A percentile compares a stretch with the other conserved stretches of the same genome.
phyloP scores from a whole-genome alignment of 2,113 vertebrate species.

The Saguinus midas region DNA sequence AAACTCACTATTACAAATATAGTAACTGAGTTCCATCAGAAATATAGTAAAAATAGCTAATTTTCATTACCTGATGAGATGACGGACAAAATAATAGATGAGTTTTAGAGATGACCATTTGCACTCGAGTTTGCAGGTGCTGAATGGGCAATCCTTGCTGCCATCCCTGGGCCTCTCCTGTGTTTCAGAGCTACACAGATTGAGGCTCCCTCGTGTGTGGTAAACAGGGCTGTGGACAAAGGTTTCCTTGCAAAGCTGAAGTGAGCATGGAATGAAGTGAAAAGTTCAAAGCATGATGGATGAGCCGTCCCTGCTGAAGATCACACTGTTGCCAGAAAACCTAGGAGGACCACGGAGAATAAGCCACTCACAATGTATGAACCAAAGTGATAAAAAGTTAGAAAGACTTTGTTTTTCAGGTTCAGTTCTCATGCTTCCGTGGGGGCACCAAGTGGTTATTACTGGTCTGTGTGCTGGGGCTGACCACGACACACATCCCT shows the following conservation, averaged over 20 bases:
- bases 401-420: neutral
- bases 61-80: constrained; percentile 73
- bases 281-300: constrained; percentile 98
- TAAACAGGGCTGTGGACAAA: constrained; percentile 90
- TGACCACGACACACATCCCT: fast-evolving
- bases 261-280: constrained; percentile 86
- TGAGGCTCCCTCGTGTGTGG: constrained; percentile 85
- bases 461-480: neutral
- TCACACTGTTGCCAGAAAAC: constrained; percentile 90
- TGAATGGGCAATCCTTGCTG: constrained; percentile 84
- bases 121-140: constrained; percentile 86
- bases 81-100: constrained; percentile 86
- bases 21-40: constrained; percentile 59
- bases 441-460: fast-evolving
- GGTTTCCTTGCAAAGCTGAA: constrained; percentile 88
- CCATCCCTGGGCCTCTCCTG: constrained; percentile 70
- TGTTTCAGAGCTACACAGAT: constrained; percentile 63
- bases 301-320: constrained; percentile 91
- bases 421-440: neutral
- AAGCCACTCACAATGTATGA: constrained; percentile 68
- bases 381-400: constrained; percentile 75
- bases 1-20: constrained; percentile 71
- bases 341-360: constrained; percentile 86
- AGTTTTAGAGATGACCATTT: constrained; percentile 85
- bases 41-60: constrained; percentile 56